phyloP scores from a whole-genome alignment of 2,797 vertebrate species.

The Manis javanica region DNA sequence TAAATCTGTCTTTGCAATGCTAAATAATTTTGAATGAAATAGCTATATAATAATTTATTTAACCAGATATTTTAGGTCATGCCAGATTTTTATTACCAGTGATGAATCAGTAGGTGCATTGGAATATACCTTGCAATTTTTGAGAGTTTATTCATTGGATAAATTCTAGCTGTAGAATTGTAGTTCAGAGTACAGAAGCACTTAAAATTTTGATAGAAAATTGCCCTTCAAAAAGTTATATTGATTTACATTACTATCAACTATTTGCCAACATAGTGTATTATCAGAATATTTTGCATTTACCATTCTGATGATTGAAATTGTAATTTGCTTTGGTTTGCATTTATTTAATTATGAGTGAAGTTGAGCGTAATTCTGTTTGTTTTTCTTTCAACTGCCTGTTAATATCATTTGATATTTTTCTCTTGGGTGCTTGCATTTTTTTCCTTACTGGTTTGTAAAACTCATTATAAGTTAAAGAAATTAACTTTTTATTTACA shows the following conservation, averaged over 20 bases:
- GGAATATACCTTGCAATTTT: not conserved
- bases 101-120: not conserved
- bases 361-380: not conserved
- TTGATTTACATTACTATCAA: not conserved
- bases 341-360: constrained; percentile 24
- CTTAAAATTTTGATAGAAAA: not conserved
- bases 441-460: constrained; percentile 13
- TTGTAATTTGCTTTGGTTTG: not conserved
- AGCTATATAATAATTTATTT: not conserved
- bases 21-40: constrained; percentile 24
- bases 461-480: constrained; percentile 29
- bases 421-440: not conserved
- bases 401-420: constrained; percentile 17
- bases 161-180: not conserved
- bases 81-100: not conserved
- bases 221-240: not conserved
- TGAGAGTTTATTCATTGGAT: not conserved
- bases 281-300: not conserved
- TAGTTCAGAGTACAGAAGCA: not conserved
- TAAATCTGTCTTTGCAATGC: not conserved
- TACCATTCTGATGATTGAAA: not conserved
- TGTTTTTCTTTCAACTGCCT: not conserved
- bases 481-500: constrained; percentile 1
- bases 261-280: not conserved
- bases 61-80: constrained; percentile 20